A percentile compares a stretch with the other conserved stretches of the same genome.
These are phyloP conservation scores for Rutpela maculata DNA, from an alignment of 2,888 invertebrate species.

Conservation along the genomic window DNA sequence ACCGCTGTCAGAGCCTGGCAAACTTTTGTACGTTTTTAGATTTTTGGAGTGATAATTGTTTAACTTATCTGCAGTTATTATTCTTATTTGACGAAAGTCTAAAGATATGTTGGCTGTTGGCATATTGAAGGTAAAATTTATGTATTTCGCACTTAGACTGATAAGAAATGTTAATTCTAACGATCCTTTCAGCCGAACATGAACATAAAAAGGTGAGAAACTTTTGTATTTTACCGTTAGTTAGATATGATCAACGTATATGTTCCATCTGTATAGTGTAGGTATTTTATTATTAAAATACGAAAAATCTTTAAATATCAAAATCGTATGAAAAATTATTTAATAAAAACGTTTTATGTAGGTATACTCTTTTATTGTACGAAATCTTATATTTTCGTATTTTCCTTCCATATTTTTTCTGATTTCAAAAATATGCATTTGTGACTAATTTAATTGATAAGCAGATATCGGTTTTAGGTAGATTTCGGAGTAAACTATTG, in stretches of 20 bases:
- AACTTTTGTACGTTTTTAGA: constrained; percentile 27
- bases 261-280: too few relatives aligned
- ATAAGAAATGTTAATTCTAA: constrained; percentile 18
- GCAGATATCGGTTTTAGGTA: too few relatives aligned
- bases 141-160: constrained; percentile 18
- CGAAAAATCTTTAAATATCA: too few relatives aligned
- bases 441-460: too few relatives aligned
- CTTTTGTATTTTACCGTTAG: background rate
- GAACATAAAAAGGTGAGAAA: constrained; percentile 5
- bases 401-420: too few relatives aligned
- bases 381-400: too few relatives aligned
- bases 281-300: too few relatives aligned
- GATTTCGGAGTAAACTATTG: too few relatives aligned
- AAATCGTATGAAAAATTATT: too few relatives aligned
- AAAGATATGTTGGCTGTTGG: background rate
- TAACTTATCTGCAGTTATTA: constrained; percentile 29
- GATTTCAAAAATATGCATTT: too few relatives aligned
- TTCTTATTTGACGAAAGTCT: constrained; percentile 20
- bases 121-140: constrained; percentile 28
- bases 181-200: constrained; percentile 7
- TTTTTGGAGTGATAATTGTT: constrained; percentile 33
- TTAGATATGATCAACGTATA: background rate
- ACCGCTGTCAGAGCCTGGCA: constrained; percentile 20
- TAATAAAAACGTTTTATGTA: too few relatives aligned
- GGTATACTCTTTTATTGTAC: too few relatives aligned